These are phyloP conservation scores for Parambassis ranga DNA, from an alignment of 2,797 vertebrate genomes.

Conservation along the genomic window DNA sequence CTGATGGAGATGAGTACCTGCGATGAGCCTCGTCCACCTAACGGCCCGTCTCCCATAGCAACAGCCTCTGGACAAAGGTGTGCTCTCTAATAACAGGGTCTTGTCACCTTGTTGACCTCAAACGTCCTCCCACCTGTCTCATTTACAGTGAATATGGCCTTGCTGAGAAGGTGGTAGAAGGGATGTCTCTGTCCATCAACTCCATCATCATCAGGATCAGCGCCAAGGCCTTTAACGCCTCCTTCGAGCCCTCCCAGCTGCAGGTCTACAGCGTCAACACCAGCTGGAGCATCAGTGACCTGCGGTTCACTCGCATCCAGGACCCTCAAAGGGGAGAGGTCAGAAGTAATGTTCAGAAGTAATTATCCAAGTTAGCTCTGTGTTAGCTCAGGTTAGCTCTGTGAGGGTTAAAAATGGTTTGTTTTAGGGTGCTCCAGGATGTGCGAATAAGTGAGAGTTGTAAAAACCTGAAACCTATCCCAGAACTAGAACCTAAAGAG, in stretches of 20 bases:
- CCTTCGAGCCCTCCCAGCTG: slow-evolving; percentile 97
- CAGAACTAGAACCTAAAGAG: too few species aligned
- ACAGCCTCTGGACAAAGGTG: slow-evolving; percentile 97
- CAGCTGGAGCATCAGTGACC: slow-evolving; percentile 91
- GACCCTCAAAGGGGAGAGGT: slow-evolving; percentile 95
- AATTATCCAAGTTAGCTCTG: too few species aligned
- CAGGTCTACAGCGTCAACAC: slow-evolving; percentile 97
- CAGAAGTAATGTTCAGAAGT: slow-evolving; percentile 79
- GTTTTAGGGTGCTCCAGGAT: too few species aligned
- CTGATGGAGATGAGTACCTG: slow-evolving; percentile 99
- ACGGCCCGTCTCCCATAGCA: slow-evolving; percentile 97
- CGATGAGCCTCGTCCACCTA: slow-evolving; percentile 94
- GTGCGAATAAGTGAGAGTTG: too few species aligned
- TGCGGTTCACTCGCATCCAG: slow-evolving; percentile 92
- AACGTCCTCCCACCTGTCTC: background rate
- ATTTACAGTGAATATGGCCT: slow-evolving; percentile 93
- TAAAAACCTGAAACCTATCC: too few species aligned
- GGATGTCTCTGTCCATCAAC: slow-evolving; percentile 95
- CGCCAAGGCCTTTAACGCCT: slow-evolving; percentile 98
- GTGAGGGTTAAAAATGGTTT: background rate
- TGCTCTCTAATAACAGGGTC: slow-evolving; percentile 18
- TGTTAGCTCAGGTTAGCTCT: background rate
- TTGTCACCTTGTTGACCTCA: background rate
- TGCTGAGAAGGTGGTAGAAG: slow-evolving; percentile 98
- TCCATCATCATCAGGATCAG: slow-evolving; percentile 96